Evolutionary conservation across 2,797 vertebrate genomes (phyloP), one percentile per base, ranked within the genome.

Genomic region (Enteromius thamalakanensis): DNA sequence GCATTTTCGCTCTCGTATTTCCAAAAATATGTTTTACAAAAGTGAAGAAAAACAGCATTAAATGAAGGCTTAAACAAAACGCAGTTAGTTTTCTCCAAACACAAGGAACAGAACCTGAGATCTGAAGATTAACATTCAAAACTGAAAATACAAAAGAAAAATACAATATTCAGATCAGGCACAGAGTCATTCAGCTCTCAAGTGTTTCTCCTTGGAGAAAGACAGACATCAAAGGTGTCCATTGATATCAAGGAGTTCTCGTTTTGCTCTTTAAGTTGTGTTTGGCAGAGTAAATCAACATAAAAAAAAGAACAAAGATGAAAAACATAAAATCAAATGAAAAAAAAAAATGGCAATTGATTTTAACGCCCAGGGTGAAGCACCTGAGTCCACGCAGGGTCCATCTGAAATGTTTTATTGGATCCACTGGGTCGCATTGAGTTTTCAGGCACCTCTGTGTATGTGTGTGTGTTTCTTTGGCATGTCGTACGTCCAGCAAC

Each of bases 361-460:
- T 51, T 49, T 53, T 3, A 47, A 49, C n/a, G 51, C 55, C 79
- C 42, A 76, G 65, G 87, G 69, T 90, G 88, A 93, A 92, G 84
- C 91, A 93, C 83, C 90, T 89, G 89, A 91, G 89, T 88, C 91
- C 83, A 84, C 71, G 89, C 85, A 86, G 84, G 80, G 91, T 92
- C 87, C 78, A 90, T 89, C 89, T n/a, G 80, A 90, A 90, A 91
- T 19, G 92, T 91, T 94, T 94, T 92, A 95, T 93, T 94, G 89
- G 90, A 91, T 92, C 92, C 85, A 91, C 91, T 83, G 83, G 89
- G 85, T 92, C 89, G 88, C 89, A 91, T 90, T 90, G 90, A 78
- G 76, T 91, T 81, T 76, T 89, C 88, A 94, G 93, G 94, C 94
- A 94, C 92, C 85, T 82, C 88, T 62, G 60, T 62, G n/a, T 55